These are phyloP conservation scores for Dendroctonus valens DNA, from an alignment of 1,140 invertebrate species.

Conservation along the genomic window DNA sequence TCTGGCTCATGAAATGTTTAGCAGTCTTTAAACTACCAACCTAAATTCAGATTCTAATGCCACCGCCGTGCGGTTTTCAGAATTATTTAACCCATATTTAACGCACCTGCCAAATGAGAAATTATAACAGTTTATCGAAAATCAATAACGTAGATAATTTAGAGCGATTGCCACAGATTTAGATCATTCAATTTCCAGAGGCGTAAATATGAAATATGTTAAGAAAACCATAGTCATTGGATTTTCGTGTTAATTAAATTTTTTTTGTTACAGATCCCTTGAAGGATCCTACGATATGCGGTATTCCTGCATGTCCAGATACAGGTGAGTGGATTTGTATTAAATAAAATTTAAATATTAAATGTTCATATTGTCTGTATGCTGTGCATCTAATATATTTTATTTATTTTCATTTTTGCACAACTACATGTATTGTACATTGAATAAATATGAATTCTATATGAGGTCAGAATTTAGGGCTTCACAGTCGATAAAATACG, in stretches of 20 bases:
- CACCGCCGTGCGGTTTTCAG: not conserved
- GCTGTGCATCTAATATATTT: too few species aligned
- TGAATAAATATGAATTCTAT: too few species aligned
- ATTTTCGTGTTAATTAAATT: not conserved
- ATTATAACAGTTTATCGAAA: conserved; percentile 7
- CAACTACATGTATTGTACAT: too few species aligned
- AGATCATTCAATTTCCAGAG: not conserved
- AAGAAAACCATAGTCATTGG: not conserved
- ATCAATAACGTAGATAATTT: conserved; percentile 13
- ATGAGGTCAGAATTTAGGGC: too few species aligned
- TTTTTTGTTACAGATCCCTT: conserved; percentile 58
- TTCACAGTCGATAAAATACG: too few species aligned
- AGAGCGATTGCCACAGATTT: not conserved
- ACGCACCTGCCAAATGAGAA: conserved; percentile 7
- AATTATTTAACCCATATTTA: conserved; percentile 8
- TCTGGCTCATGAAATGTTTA: too few species aligned
- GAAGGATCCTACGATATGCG: conserved; percentile 65
- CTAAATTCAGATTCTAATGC: not conserved
- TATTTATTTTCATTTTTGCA: too few species aligned
- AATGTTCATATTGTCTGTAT: too few species aligned
- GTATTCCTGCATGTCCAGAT: conserved; percentile 60
- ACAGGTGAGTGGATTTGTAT: conserved; percentile 42
- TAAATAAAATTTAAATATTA: too few species aligned
- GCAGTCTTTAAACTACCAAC: too few species aligned
- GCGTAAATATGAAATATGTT: not conserved